Evolutionary conservation across 2,113 vertebrate species (phyloP), one percentile per base, ranked within the genome.

Genomic region (Corythornis vintsioides): DNA sequence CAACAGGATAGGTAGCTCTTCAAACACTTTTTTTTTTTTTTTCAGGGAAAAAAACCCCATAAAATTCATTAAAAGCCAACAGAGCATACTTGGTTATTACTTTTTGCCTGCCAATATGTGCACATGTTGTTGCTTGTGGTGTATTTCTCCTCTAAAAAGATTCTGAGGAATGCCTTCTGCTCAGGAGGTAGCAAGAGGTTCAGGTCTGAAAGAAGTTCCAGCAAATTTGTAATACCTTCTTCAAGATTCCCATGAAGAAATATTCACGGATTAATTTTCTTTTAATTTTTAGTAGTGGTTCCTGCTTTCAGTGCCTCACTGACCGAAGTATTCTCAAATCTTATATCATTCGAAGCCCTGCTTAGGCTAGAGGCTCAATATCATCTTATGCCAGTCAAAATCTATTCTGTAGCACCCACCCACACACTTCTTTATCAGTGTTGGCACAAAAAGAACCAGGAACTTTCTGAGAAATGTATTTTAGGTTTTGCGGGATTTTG

Each of bases 391-490:
- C 7, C 48, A 64, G 28, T 70, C 72, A 64, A 80, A 89, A 75
- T 50, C 73, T 65, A 35, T 31, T 9, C 42, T 38, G 20, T 18
- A 87, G 26, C 60, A 55, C 24, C 22, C 17, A 8, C 19, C 19
- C 35, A 26, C 60, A 26, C 35, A 38, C 35, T 22, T 33, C 56
- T 40, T 61, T n/a, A 48, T 25, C 5, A 1, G 15, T n/a, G 18
- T 66, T 3, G 0, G 43, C 61, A 74, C 28, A 63, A 85, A 47
- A 13, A 70, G 31, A 78, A 15, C 18, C 18, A 38, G 42, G 40
- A 87, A 82, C 8, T 0, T 35, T 29, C 47, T 35, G 25, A 82
- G 40, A 19, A 43, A 16, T 1, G 0, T 29, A 26, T 63, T 93
- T 81, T 0, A 2, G 18, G 7, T 26, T 86, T 70, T 45, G 84